phyloP scores from a whole-genome alignment of 92 coral and sea anemone genomes.

The Zoanthus solanderi region DNA sequence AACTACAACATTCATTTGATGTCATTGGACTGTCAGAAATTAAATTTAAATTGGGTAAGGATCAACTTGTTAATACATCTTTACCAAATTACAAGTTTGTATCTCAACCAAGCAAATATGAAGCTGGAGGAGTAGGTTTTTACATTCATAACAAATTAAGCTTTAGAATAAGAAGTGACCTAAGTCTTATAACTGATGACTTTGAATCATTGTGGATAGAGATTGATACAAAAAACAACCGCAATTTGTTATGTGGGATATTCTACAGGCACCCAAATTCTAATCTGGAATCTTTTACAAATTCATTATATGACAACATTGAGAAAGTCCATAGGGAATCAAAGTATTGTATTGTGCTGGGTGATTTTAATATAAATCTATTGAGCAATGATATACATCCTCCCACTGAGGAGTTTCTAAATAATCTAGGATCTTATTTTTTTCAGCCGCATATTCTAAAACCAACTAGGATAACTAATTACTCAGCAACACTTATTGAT shows the following conservation, averaged over 20 bases:
- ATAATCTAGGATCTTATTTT: conserved; percentile 11
- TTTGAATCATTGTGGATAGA: conserved; percentile 10
- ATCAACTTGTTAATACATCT: conserved; percentile 5
- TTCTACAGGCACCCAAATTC: conserved; percentile 45
- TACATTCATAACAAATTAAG: conserved; percentile 20
- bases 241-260: conserved; percentile 31
- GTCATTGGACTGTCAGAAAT: conserved; percentile 59
- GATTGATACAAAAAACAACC: not conserved
- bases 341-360: conserved; percentile 29
- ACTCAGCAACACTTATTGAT: not conserved
- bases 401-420: conserved; percentile 7
- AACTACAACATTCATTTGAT: conserved; percentile 52
- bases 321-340: conserved; percentile 38
- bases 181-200: conserved; percentile 24
- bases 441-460: conserved; percentile 4
- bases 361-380: conserved; percentile 29
- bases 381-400: conserved; percentile 7
- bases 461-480: conserved; percentile 6
- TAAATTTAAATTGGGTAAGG: not conserved
- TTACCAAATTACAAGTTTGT: conserved; percentile 15
- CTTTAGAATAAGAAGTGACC: conserved; percentile 24
- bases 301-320: conserved; percentile 22
- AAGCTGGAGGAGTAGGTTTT: conserved; percentile 25
- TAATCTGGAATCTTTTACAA: conserved; percentile 27
- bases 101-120: conserved; percentile 25